Base-by-base conservation (phyloP, 1,140 invertebrate species). In the Neodiprion fabricii region DNA sequence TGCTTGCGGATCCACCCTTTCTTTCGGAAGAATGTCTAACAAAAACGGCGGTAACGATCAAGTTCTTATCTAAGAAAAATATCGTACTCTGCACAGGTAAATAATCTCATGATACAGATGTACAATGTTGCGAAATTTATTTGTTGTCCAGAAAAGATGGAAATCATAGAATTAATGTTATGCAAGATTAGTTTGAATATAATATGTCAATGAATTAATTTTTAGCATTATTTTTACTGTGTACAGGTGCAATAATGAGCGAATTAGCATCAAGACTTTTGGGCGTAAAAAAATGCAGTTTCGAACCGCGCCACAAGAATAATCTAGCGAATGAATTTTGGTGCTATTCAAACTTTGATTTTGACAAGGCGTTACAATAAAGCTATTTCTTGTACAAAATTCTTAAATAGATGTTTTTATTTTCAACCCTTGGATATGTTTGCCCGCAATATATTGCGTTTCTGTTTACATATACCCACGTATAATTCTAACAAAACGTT, bases 1-100 rank as follows among this genome's bases (percentile, higher is more conserved):
- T 99, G 3, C 90, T 99, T 72, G 96, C 94, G 0, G 97, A 99
- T 90, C 97, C 98, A 11, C 98, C 98, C 11, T 99, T 98, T 88
- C 87, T 99, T 8, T 95, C 96, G 0, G 94, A 97, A 79, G 97
- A 99, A 87, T 99, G 98, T 89, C 90, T 98, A 17, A 91, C 91
- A 3, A 98, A 98, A 89, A 94, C 92, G 40, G 91, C 95, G 0
- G 84, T 91, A 65, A 97, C 97, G 0, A 92, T 98, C 7, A 93
- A 93, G 78, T 92, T 91, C 79, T 82, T 99, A 67, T 85, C 92
- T 0, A 96, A 95, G 83, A 89, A 92, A 7, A 96, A 97, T 83
- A 92, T 98, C 67, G 91, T 99, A 48, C 86, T 99, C 1, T 98
- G 97, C 82, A 98, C 97, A 79, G 97, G 97, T 94, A 87, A 78